Evolutionary conservation across 2,888 invertebrate species (phyloP).

Genomic region (Dendrolimus houi): DNA sequence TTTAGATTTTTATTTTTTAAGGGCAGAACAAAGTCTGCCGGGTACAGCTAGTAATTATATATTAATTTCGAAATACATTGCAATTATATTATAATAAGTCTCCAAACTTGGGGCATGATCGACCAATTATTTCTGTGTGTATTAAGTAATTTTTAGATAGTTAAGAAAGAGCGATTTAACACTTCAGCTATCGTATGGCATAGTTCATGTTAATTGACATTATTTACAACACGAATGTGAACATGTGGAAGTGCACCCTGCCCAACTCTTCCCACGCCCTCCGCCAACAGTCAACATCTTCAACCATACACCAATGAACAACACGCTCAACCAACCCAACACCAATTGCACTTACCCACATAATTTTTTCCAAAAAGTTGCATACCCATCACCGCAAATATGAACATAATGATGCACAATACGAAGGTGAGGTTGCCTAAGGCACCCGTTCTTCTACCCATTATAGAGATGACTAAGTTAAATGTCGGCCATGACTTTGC

Average conservation of each 20-base stretch:
- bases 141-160: not conserved
- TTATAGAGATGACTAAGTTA: conserved; percentile 98
- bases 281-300: conserved; percentile 50
- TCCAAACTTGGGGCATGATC: too few relatives aligned
- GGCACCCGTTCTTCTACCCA: conserved; percentile 98
- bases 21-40: too few relatives aligned
- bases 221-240: not conserved
- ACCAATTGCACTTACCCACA: conserved; percentile 82
- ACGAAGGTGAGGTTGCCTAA: conserved; percentile 99
- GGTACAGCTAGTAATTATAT: too few relatives aligned
- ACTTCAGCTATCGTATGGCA: not conserved
- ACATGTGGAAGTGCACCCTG: not conserved
- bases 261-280: conserved; percentile 36
- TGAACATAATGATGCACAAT: conserved; percentile 98
- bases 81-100: too few relatives aligned
- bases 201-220: not conserved
- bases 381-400: conserved; percentile 99
- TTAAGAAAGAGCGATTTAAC: not conserved
- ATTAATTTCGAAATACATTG: too few relatives aligned
- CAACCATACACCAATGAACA: conserved; percentile 68
- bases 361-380: conserved; percentile 98
- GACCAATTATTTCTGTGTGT: too few relatives aligned
- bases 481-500: conserved; percentile 99
- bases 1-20: too few relatives aligned
- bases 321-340: too few relatives aligned